A percentile compares a stretch with the other conserved stretches of the same genome.
phyloP scores from a whole-genome alignment of 2,888 invertebrate genomes.

The Scaptomyza tumidula region DNA sequence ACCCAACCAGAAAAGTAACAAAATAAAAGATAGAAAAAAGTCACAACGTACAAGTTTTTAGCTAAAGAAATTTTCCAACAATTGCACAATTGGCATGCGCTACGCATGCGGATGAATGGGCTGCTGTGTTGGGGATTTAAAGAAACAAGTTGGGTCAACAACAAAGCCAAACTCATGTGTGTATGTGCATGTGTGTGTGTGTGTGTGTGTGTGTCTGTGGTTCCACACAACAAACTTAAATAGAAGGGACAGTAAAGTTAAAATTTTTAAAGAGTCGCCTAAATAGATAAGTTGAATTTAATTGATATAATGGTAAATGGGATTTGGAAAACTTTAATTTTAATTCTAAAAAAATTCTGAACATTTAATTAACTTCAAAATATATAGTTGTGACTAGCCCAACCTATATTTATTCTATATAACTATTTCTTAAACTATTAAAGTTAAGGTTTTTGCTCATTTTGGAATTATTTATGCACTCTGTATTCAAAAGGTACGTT shows the following conservation, averaged over 20 bases:
- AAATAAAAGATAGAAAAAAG: constrained; percentile 39
- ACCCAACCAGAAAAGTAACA: constrained; percentile 17
- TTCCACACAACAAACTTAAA: not conserved
- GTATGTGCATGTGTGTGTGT: not conserved
- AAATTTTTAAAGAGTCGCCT: constrained; percentile 5
- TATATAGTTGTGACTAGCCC: no score
- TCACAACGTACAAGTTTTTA: constrained; percentile 71
- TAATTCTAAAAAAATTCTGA: no score
- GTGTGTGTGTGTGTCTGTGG: constrained; percentile 7
- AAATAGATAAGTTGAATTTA: not conserved
- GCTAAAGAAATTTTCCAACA: constrained; percentile 73
- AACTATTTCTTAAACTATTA: no score
- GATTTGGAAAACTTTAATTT: no score
- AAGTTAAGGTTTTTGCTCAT: no score
- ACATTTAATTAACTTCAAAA: no score
- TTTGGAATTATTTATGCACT: no score
- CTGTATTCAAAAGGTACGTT: no score
- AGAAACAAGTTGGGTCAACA: constrained; percentile 45
- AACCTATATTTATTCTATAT: no score
- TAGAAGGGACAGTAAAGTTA: not conserved
- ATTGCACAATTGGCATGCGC: constrained; percentile 77
- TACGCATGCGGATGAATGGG: constrained; percentile 70
- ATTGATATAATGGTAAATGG: not conserved
- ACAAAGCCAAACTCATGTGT: constrained; percentile 26
- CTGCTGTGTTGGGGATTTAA: constrained; percentile 38